A percentile compares a stretch with the other conserved stretches of the same genome.
These are phyloP conservation scores for Spatula clypeata DNA, from an alignment of 2,797 vertebrate genomes.

Conservation along the genomic window DNA sequence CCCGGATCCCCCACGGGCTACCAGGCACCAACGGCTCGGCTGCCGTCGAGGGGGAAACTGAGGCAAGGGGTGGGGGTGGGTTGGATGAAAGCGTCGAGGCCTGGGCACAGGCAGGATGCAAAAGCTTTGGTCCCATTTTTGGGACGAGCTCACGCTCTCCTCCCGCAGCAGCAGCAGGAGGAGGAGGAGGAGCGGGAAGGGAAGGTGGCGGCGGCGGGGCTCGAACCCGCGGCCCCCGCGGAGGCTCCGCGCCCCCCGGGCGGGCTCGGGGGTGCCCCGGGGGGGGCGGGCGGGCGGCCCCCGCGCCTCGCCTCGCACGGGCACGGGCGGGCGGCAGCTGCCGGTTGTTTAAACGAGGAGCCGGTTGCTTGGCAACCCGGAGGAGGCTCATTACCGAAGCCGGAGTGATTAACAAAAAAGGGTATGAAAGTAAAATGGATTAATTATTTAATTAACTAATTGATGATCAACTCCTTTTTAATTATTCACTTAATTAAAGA, in stretches of 20 bases:
- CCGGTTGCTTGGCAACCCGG: conserved; percentile 87
- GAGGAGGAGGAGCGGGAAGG: no score
- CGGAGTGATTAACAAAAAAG: conserved; percentile 88
- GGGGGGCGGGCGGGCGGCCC: not conserved
- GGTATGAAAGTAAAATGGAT: conserved; percentile 83
- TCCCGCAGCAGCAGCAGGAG: no score
- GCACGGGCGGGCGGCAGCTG: conserved; percentile 83
- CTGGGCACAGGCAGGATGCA: not conserved
- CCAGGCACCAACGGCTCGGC: no score
- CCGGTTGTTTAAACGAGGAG: conserved; percentile 82
- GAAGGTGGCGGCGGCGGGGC: not conserved
- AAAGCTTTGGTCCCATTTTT: fast-evolving
- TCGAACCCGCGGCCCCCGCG: not conserved
- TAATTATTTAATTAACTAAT: conserved; percentile 88
- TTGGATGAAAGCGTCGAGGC: not conserved
- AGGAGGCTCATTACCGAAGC: conserved; percentile 87
- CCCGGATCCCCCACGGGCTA: no score
- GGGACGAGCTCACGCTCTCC: not conserved
- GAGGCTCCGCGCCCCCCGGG: not conserved
- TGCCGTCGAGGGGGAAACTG: not conserved
- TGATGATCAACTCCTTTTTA: conserved; percentile 89
- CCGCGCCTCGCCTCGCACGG: conserved; percentile 69
- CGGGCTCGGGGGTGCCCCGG: not conserved
- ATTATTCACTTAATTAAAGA: conserved; percentile 88
- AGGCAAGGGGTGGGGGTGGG: not conserved